Evolutionary conservation across 2,888 invertebrate species (phyloP).

Genomic region (Nipponacmea schrenckii): DNA sequence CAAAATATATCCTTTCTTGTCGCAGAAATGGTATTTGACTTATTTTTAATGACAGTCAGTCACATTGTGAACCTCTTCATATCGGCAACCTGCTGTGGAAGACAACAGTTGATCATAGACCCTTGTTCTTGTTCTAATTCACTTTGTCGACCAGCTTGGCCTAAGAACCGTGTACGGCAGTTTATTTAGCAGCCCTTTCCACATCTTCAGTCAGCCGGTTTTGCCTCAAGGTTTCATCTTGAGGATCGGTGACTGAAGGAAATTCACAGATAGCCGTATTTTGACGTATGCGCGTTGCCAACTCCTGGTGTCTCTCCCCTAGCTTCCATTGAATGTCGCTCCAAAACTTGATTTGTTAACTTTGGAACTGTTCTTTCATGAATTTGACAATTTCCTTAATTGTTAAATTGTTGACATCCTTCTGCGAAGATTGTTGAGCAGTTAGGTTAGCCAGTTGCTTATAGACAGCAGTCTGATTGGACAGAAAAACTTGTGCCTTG

Average conservation of each 20-base stretch:
- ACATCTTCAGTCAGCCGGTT: background rate
- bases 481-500: constrained; percentile 3
- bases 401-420: constrained; percentile 1
- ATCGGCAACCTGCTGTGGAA: background rate
- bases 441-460: constrained; percentile 4
- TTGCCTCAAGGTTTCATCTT: constrained; percentile 12
- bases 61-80: background rate
- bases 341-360: constrained; percentile 11
- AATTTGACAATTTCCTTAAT: background rate
- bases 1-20: constrained; percentile 5
- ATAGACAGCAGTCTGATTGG: constrained; percentile 2
- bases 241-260: constrained; percentile 5
- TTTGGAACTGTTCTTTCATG: constrained; percentile 10
- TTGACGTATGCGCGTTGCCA: constrained; percentile 11
- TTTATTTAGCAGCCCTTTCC: background rate
- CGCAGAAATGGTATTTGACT: constrained; percentile 5
- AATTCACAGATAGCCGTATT: constrained; percentile 13
- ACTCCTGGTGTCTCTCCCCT: constrained; percentile 8
- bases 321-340: constrained; percentile 12
- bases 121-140: no score
- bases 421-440: constrained; percentile 6
- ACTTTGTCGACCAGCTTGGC: no score
- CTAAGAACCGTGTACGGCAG: background rate
- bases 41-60: background rate
- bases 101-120: no score